A percentile compares a stretch with the other conserved stretches of the same genome.
Conservation (phyloP, 2,113 vertebrate species). For the Lynx canadensis region DNA sequence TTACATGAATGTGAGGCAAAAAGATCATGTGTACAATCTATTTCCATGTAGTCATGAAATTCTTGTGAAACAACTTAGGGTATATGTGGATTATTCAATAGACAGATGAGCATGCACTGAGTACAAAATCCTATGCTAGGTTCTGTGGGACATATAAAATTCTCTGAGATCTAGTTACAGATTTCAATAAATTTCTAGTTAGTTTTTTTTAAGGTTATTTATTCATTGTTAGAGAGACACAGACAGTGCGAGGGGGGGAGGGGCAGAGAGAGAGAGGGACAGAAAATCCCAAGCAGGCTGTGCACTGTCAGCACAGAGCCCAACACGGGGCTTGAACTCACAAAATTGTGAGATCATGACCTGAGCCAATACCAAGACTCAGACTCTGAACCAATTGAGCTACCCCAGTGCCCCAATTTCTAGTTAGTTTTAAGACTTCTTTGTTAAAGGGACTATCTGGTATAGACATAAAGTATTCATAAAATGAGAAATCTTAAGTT, state of each 20-base stretch:
- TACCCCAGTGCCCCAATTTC: too few species aligned
- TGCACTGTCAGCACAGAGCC: too few species aligned
- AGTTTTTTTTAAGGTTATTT: too few species aligned
- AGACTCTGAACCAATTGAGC: too few species aligned
- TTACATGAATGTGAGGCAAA: slow-evolving; percentile 73
- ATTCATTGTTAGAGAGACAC: too few species aligned
- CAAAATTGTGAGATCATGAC: too few species aligned
- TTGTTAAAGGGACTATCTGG: not conserved
- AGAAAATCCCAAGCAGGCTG: too few species aligned
- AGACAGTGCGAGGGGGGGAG: too few species aligned
- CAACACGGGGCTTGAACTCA: too few species aligned
- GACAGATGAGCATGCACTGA: not conserved
- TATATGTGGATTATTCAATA: slow-evolving; percentile 5
- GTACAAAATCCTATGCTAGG: not conserved
- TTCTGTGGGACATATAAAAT: not conserved
- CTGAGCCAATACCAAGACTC: too few species aligned
- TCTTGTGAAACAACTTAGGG: slow-evolving; percentile 56
- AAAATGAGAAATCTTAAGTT: not conserved
- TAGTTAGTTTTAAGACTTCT: not conserved
- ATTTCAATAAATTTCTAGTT: not conserved
- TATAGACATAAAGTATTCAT: not conserved
- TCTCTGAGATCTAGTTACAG: slow-evolving; percentile 33
- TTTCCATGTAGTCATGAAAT: slow-evolving; percentile 60
- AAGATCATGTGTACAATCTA: slow-evolving; percentile 70
- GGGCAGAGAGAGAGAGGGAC: too few species aligned